A percentile compares a stretch with the other conserved stretches of the same genome.
Evolutionary conservation across 2,797 vertebrate species (phyloP).

Genomic region (Poeciliopsis infans): DNA sequence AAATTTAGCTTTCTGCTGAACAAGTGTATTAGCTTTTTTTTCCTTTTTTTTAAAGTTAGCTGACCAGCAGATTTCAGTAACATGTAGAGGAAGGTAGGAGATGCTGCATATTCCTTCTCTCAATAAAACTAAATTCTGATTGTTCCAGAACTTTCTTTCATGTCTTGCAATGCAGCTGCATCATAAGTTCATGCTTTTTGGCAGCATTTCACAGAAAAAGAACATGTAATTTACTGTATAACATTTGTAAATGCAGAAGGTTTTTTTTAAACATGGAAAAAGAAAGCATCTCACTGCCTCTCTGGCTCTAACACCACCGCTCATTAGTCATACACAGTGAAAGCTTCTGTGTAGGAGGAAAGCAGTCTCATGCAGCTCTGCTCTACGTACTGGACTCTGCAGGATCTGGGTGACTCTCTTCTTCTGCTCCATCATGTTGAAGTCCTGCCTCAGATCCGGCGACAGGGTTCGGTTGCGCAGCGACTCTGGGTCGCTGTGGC

Average conservation of each 20-base stretch:
- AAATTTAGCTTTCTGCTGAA: background rate
- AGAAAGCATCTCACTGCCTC: constrained; percentile 25
- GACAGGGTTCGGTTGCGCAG: constrained; percentile 89
- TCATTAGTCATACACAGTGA: constrained; percentile 53
- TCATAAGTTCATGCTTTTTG: background rate
- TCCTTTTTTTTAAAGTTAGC: background rate
- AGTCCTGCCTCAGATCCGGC: constrained; percentile 93
- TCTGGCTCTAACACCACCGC: constrained; percentile 34
- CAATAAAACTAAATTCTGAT: background rate
- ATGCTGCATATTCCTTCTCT: background rate
- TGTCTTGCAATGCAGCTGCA: background rate
- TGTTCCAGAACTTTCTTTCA: background rate
- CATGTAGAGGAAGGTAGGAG: background rate
- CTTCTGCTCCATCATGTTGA: constrained; percentile 98
- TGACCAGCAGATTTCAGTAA: background rate
- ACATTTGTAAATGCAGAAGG: background rate
- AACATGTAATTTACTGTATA: background rate
- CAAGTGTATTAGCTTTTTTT: background rate
- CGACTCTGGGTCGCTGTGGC: constrained; percentile 87
- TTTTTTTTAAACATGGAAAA: constrained; percentile 15
- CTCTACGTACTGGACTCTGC: constrained; percentile 89
- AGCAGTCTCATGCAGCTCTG: constrained; percentile 14
- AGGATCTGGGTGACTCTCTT: constrained; percentile 96
- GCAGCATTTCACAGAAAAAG: background rate
- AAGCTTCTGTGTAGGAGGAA: constrained; percentile 57